These are phyloP conservation scores for Drosophila quadrilineata DNA, from an alignment of 1,140 invertebrate genomes.

Conservation along the genomic window DNA sequence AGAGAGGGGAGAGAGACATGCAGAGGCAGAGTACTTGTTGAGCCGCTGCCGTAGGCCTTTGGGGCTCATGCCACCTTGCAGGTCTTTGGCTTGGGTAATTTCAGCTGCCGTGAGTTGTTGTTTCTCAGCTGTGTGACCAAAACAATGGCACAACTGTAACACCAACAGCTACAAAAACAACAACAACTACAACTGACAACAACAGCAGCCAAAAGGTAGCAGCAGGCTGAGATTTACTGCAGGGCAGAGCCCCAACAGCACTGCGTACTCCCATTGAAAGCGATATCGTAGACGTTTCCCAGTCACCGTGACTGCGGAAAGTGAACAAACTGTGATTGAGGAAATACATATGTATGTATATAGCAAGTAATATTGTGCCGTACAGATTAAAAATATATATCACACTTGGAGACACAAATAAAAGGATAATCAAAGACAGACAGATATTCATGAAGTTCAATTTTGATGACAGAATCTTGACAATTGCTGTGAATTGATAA, in stretches of 20 bases:
- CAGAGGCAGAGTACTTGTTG: too few species aligned
- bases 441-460: too few species aligned
- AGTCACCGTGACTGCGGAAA: conserved; percentile 25
- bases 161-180: conserved; percentile 23
- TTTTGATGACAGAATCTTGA: too few species aligned
- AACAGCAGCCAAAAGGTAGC: conserved; percentile 10
- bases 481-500: too few species aligned
- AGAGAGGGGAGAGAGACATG: too few species aligned
- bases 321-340: too few species aligned
- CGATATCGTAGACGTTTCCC: conserved; percentile 17
- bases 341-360: too few species aligned
- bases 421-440: too few species aligned
- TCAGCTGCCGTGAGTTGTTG: conserved; percentile 67
- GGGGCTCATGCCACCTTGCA: conserved; percentile 62
- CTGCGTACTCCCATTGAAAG: conserved; percentile 28
- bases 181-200: conserved; percentile 5
- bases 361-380: too few species aligned
- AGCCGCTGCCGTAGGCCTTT: conserved; percentile 44
- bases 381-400: too few species aligned
- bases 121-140: conserved; percentile 74
- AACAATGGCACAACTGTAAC: conserved; percentile 65
- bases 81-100: conserved; percentile 72
- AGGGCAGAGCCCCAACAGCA: conserved; percentile 31
- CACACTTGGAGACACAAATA: too few species aligned
- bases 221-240: conserved; percentile 55